Base-by-base conservation (phyloP, 1,140 invertebrate species). In the Caenorhabditis latens region DNA sequence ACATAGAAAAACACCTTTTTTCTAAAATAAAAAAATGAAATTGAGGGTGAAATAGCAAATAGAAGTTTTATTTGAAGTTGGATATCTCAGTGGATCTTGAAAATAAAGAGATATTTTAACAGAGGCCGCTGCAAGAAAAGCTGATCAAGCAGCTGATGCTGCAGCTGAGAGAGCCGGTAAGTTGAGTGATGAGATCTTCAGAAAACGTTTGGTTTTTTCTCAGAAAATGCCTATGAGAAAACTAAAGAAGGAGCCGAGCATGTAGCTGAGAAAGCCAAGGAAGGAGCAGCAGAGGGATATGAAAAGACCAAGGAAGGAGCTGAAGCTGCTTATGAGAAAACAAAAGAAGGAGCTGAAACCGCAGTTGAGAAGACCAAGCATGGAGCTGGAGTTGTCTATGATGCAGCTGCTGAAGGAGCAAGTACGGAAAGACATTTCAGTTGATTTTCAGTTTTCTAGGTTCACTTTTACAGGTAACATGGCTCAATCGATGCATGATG, bases 381-480 rank as follows among this genome's bases (percentile, higher is more conserved):
- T 42, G 42, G 53, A 58, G 82, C 82, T 43, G 53, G 32, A 43
- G 55, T 21, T 9, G 55, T 61, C 19, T 57, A 57, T 42, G 55
- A 84, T 61, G 55, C 82, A 7, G 82, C 82, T 19, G 82, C 82
- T n/a, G 55, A 84, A 42, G 82, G 53, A 58, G 82, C 82, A 57
- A 57, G 82, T 58, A 84, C 46, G 43, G 6, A 21, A 32, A 4
- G 13, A 40, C 63, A 19, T 53, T 50, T 24, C 40, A 46, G n/a
- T 71, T 43, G 4, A 11, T 79, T 79, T 46, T 71, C 61, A 63
- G 61, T 63, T 63, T 58, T 32, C 19, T 21, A 13, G 21, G 42
- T 50, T 7, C 24, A 14, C 9, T 11, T 21, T 43, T 79, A 2
- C 46, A 79, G 71, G 21, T 79, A 48, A 79, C n/a, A 48, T 79